A percentile compares a stretch with the other conserved stretches of the same genome.
Conservation (phyloP, 2,888 invertebrate species). For the Lycia hirtaria region DNA sequence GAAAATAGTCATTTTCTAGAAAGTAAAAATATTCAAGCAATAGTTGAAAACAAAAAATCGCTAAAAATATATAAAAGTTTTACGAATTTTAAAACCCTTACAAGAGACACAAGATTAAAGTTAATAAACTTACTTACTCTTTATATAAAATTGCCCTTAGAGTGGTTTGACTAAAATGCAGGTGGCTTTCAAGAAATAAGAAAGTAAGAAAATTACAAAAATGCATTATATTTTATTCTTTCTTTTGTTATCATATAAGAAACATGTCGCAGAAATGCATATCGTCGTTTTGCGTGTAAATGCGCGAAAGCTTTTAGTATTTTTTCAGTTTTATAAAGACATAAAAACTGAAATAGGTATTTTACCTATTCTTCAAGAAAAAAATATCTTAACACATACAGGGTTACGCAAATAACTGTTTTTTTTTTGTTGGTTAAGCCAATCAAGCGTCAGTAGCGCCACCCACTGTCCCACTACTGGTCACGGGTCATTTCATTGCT, state of each 20-base stretch:
- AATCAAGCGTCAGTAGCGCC: too few species aligned
- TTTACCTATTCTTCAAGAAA: not conserved
- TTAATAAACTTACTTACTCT: too few species aligned
- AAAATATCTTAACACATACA: not conserved
- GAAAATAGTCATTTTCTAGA: too few species aligned
- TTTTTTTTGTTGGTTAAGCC: too few species aligned
- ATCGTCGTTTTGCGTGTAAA: slow-evolving; percentile 4
- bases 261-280: not conserved
- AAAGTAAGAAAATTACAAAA: not conserved
- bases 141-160: not conserved
- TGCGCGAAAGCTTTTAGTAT: slow-evolving; percentile 22
- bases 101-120: too few species aligned
- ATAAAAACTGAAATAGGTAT: not conserved
- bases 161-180: slow-evolving; percentile 10
- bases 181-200: slow-evolving; percentile 1
- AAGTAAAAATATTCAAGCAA: not conserved
- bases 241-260: not conserved
- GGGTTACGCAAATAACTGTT: too few species aligned
- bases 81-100: not conserved
- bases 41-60: not conserved
- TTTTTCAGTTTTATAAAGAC: not conserved
- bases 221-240: slow-evolving; percentile 3
- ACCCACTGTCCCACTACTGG: too few species aligned
- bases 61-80: not conserved
- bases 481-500: too few species aligned